A percentile compares a stretch with the other conserved stretches of the same genome.
phyloP scores from a whole-genome alignment of 1,140 invertebrate genomes.

The Temnothorax curvispinosus region DNA sequence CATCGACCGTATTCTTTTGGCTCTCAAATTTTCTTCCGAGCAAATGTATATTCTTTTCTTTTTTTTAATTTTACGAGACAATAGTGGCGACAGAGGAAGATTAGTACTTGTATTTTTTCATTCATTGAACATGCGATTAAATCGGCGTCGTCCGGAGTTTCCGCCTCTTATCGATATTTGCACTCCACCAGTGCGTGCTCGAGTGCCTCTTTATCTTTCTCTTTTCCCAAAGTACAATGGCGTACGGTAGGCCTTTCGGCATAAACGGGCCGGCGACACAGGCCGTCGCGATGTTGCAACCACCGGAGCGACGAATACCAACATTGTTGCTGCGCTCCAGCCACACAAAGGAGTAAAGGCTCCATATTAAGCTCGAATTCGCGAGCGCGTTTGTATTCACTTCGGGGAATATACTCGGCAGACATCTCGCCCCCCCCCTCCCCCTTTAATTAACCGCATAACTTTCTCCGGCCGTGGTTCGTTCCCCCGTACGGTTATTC shows the following conservation, averaged over 20 bases:
- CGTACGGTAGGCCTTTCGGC: constrained; percentile 27
- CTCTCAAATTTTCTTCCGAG: not conserved
- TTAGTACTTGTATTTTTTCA: constrained; percentile 17
- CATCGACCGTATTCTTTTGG: no score
- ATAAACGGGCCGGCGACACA: not conserved
- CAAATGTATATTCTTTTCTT: not conserved
- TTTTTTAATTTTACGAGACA: not conserved
- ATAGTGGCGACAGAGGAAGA: not conserved
- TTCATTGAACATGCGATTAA: constrained; percentile 7
- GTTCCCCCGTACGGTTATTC: not conserved
- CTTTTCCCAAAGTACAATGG: constrained; percentile 39
- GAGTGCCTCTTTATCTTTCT: constrained; percentile 45
- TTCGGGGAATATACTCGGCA: not conserved
- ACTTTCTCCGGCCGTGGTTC: constrained; percentile 13
- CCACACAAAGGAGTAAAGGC: constrained; percentile 11
- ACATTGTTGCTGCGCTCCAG: constrained; percentile 24
- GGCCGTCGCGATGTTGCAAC: constrained; percentile 32
- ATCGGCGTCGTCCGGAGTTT: constrained; percentile 16
- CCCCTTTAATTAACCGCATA: constrained; percentile 31
- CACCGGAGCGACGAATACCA: constrained; percentile 7
- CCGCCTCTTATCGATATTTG: constrained; percentile 49
- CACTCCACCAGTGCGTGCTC: constrained; percentile 29
- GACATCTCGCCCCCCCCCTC: not conserved
- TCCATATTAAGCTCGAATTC: constrained; percentile 41
- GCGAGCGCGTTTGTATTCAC: not conserved